Base-by-base conservation (phyloP, 1,140 invertebrate species). In the Nephotettix cincticeps region DNA sequence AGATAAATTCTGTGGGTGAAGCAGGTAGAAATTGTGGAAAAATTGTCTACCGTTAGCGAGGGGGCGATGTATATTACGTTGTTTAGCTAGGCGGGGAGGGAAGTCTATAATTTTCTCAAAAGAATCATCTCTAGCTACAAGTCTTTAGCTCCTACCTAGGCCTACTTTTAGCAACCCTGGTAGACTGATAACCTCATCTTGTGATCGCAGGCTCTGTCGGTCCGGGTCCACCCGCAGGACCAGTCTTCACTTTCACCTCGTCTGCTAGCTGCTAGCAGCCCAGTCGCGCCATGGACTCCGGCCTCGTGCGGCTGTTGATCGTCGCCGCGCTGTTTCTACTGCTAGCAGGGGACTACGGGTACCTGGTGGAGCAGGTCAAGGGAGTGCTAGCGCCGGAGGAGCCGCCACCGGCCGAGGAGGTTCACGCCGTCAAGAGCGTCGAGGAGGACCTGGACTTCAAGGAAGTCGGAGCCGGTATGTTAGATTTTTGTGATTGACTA, bases 251-350 rank as follows among this genome's bases (percentile, higher is more conserved):
- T 27, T 29, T 61, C 27, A 27, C 56, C 56, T 21, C 13, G 4
- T 11, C 47, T 19, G 47, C 47, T 11, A 11, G 14, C 23, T 23
- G 21, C 47, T 51, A 6, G n/a, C 47, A 61, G 21, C 21, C 23
- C 25, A 27, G 21, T 61, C 21, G 17, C 23, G 21, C 58, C 29
- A 72, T 72, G 71, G 71, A 72, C 47, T 70, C 71, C 17, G 68
- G 71, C 6, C 40, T 72, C 25, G 45, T 69, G 17, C 61, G 71
- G 13, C 63, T 72, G 19, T 45, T 40, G 61, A 61, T 74, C 21
- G 64, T 74, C 17, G 45, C 72, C 1, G 69, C 67, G 69, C 21
- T 74, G 29, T 74, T 74, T 40, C 70, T 74, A 45, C 54, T 74
- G 65, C 29, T 74, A 29, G 68, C 73, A 47, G 71, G 71, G 17